Evolutionary conservation across 1,140 invertebrate genomes (phyloP), one percentile per base, ranked within the genome.

Genomic region (Lethrus apterus): DNA sequence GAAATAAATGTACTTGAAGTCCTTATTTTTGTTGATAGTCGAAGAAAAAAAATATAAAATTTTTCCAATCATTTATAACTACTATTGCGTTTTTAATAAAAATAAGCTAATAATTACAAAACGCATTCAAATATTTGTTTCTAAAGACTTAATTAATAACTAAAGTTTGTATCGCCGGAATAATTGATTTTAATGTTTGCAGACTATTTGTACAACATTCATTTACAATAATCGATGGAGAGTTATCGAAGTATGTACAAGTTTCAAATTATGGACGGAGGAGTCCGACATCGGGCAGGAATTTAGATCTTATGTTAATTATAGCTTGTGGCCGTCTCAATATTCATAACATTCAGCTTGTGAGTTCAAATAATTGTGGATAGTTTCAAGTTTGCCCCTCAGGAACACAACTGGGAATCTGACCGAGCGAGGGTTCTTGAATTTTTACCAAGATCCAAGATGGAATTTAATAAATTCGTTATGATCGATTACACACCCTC

Each of bases 291-390:
- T 41, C 36, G 35, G 29, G 10, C 41, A 14, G 49, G 49, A 46
- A 42, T 44, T 51, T 41, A 50, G 55, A 59, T 59, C 55, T 59
- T 59, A 59, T 59, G 57, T 55, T 59, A 57, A 59, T 59, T 59
- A 59, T 59, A 49, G 53, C 55, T 57, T 54, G 55, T 50, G 58
- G 58, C 47, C 43, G 51, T 57, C 55, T 56, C 58, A 57, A 57
- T 59, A 59, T 59, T 57, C 58, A 53, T 57, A 59, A 56, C 55
- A 54, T 53, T 57, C 41, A 38, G 32, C 42, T 35, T 21, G 45
- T 50, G 44, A 40, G 49, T 55, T 53, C 46, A 48, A 48, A 50
- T 55, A 56, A 55, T 59, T 57, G 50, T 38, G 42, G 55, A 55
- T 56, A 58, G 54, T 58, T 56, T 43, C 36, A 53, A 56, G 41